These are phyloP conservation scores for Euwallacea similis DNA, from an alignment of 1,140 invertebrate genomes.

Conservation along the genomic window DNA sequence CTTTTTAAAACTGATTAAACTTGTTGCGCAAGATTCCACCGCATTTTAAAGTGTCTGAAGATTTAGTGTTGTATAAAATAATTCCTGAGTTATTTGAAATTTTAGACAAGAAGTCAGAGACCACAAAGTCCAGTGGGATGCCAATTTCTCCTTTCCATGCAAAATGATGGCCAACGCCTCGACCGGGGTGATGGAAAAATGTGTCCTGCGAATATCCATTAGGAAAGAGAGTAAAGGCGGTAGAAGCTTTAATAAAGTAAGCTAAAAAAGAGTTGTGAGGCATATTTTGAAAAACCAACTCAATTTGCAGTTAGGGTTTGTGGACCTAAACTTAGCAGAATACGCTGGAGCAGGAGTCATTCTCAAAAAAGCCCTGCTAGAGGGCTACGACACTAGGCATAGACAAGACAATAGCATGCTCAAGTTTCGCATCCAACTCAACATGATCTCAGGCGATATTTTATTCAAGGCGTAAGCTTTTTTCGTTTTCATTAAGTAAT, in stretches of 20 bases:
- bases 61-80: no score
- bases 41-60: no score
- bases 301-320: conserved; percentile 84
- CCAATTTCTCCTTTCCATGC: conserved; percentile 87
- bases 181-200: conserved; percentile 91
- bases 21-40: no score
- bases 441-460: conserved; percentile 92
- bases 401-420: conserved; percentile 96
- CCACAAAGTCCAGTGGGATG: conserved; percentile 90
- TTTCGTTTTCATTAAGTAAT: background rate
- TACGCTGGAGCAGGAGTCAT: conserved; percentile 91
- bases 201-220: conserved; percentile 88
- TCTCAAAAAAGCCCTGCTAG: conserved; percentile 81
- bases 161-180: conserved; percentile 96
- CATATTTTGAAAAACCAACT: background rate
- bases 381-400: conserved; percentile 90
- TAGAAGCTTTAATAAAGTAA: conserved; percentile 62
- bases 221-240: conserved; percentile 81
- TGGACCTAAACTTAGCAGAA: conserved; percentile 94
- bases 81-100: no score
- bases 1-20: no score
- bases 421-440: conserved; percentile 86
- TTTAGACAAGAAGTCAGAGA: conserved; percentile 89
- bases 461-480: conserved; percentile 89
- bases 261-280: conserved; percentile 1